Evolutionary conservation across 2,797 vertebrate genomes (phyloP).

Genomic region (Pipistrellus pipistrellus): DNA sequence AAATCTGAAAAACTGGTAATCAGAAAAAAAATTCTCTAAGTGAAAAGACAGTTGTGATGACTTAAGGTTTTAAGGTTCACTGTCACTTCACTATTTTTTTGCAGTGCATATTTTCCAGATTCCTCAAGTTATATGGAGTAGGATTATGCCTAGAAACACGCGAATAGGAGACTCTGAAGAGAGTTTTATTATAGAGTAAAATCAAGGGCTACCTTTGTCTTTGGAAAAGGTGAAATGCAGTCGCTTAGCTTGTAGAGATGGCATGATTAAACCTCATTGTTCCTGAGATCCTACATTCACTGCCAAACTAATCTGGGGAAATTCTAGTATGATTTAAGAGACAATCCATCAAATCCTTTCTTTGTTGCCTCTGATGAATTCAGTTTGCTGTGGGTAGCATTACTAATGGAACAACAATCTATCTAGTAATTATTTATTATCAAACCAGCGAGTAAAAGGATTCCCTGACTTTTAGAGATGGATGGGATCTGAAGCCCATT

Average conservation of each 20-base stretch:
- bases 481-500: background rate
- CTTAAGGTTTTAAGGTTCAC: slow-evolving; percentile 55
- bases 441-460: slow-evolving; percentile 33
- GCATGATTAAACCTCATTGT: background rate
- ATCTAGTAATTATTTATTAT: slow-evolving; percentile 64
- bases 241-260: slow-evolving; percentile 1
- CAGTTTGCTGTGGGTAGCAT: slow-evolving; percentile 50
- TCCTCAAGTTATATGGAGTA: background rate
- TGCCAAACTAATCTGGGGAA: slow-evolving; percentile 61
- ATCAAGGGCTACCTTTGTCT: background rate
- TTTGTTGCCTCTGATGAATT: slow-evolving; percentile 49
- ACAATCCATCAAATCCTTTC: slow-evolving; percentile 51
- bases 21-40: background rate
- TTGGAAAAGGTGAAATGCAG: slow-evolving; percentile 37
- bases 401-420: slow-evolving; percentile 50
- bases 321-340: slow-evolving; percentile 63
- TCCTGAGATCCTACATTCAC: background rate
- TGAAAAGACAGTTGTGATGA: slow-evolving; percentile 40
- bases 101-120: background rate
- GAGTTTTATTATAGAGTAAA: slow-evolving; percentile 7
- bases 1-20: background rate
- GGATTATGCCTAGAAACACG: background rate
- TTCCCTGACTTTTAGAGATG: slow-evolving; percentile 26
- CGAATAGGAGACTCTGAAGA: background rate
- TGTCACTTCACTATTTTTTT: background rate